Base-by-base conservation (phyloP, 2,113 vertebrate species). In the Nanorana parkeri region DNA sequence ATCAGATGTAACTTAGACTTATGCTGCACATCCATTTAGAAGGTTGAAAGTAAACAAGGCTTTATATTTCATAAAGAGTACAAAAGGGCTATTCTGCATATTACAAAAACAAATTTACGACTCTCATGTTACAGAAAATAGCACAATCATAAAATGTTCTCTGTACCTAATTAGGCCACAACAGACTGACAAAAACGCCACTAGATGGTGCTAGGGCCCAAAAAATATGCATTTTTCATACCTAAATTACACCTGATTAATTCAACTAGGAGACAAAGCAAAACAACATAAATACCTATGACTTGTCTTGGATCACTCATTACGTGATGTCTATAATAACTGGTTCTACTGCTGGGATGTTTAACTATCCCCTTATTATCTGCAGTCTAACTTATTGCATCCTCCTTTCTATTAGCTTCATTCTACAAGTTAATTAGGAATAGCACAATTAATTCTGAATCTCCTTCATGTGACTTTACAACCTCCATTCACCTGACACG, bases 171-270 rank as follows among this genome's bases (percentile, higher is more conserved):
- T 47, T 69, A 52, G n/a, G 17, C 15, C 26, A 32, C 4, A 24
- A 51, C 0, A n/a, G 55, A 13, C 63, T 17, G 71, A 24, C 11
- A 65, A 4, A 11, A 21, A 17, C 21, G 32, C 79, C 80, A 82
- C 80, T 82, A 82, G 80, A 75, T 82, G 80, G 80, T 61, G n/a
- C 61, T 75, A 75, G 20, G 68, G 28, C 29, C 26, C 36, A 47
- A 41, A 20, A 74, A 66, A 81, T 73, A 51, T 23, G 26, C 68
- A 71, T 24, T 56, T 17, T 47, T 79, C 28, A 69, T 68, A 32
- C 58, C 77, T 68, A 60, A 80, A 80, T 80, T 80, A 71, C 32
- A 61, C 32, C 24, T 68, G 64, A 78, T 68, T 54, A 55, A 68
- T 68, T 69, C 78, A 69, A 20, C 17, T 60, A 60, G 4, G 26